phyloP scores from a whole-genome alignment of 2,113 vertebrate species.

The Donacobius atricapilla region DNA sequence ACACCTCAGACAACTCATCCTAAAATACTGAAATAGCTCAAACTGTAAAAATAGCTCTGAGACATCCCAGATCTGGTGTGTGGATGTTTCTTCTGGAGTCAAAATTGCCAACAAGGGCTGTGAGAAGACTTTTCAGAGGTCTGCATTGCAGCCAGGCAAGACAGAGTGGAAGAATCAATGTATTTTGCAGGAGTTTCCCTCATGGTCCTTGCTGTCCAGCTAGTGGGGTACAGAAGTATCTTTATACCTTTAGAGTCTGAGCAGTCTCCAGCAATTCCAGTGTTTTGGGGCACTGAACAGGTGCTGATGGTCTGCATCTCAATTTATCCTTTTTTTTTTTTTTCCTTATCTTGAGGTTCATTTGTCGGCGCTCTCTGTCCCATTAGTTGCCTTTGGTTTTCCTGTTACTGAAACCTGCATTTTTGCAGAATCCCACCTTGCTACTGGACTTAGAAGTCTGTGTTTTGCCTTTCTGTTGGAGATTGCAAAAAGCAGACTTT shows the following conservation, averaged over 20 bases:
- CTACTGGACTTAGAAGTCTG: neutral
- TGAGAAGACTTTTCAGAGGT: neutral
- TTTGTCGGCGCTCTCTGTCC: fast-evolving
- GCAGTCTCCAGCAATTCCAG: neutral
- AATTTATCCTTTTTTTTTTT: neutral
- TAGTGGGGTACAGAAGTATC: neutral
- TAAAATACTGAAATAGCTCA: neutral
- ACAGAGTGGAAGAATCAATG: neutral
- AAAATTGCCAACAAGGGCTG: neutral
- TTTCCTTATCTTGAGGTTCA: neutral
- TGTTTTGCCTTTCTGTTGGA: neutral
- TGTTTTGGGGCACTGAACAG: neutral
- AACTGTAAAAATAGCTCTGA: neutral
- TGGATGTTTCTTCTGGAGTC: neutral
- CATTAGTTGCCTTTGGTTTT: neutral
- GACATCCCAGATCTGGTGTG: neutral
- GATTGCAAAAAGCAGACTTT: neutral
- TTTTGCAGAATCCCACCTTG: neutral
- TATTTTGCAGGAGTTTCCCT: neutral
- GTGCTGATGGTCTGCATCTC: neutral
- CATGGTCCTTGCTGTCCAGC: neutral
- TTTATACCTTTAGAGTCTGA: neutral
- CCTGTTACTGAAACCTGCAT: neutral
- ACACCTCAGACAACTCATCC: neutral
- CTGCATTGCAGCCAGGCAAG: neutral